Evolutionary conservation across 2,888 invertebrate genomes (phyloP).

Genomic region (Allolobophora icterica): DNA sequence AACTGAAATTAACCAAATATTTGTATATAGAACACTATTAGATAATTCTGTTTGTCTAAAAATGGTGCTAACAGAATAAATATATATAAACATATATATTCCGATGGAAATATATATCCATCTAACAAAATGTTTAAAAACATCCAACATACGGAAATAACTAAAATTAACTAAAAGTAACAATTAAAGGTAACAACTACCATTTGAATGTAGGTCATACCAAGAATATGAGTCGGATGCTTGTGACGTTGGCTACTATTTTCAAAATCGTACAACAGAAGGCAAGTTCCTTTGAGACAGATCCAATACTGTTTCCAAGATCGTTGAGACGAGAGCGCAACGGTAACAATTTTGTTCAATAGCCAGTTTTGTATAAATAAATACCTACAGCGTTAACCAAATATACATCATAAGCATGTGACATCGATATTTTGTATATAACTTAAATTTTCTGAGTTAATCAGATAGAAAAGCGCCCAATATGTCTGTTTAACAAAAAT

Average conservation of each 20-base stretch:
- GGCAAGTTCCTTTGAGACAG: constrained; percentile 92
- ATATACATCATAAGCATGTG: too few species aligned
- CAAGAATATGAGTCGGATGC: constrained; percentile 29
- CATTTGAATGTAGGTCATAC: background rate
- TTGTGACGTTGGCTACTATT: background rate
- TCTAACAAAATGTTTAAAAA: too few species aligned
- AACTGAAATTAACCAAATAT: constrained; percentile 54
- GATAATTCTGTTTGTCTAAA: too few species aligned
- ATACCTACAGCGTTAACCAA: constrained; percentile 74
- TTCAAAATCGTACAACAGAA: constrained; percentile 79
- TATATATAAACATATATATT: too few species aligned
- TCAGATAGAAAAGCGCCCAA: too few species aligned
- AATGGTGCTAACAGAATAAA: too few species aligned
- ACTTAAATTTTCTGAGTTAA: too few species aligned
- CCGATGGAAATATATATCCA: too few species aligned
- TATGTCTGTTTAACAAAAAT: too few species aligned
- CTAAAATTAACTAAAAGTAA: too few species aligned
- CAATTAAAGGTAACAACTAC: background rate
- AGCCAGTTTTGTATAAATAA: constrained; percentile 98
- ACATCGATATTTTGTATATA: too few species aligned
- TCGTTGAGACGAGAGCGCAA: constrained; percentile 90
- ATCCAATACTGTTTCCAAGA: constrained; percentile 99
- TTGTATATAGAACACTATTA: background rate
- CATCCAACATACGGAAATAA: too few species aligned
- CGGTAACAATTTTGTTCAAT: constrained; percentile 92